These are phyloP conservation scores for Lophotriccus pileatus DNA, from an alignment of 2,797 vertebrate species.

Conservation along the genomic window DNA sequence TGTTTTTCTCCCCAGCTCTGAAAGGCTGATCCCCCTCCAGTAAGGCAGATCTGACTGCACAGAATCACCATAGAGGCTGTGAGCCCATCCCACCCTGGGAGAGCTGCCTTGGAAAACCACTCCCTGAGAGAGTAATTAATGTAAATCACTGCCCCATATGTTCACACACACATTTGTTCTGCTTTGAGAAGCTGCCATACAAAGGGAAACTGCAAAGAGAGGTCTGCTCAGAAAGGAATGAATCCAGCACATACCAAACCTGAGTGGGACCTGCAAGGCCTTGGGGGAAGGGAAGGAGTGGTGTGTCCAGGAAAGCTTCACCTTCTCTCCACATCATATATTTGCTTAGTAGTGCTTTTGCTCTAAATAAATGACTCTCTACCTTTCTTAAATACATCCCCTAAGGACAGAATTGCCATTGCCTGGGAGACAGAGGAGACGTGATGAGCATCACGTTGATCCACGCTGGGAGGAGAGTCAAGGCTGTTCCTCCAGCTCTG, in stretches of 20 bases:
- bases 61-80: background rate
- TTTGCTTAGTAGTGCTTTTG: background rate
- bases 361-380: background rate
- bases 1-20: background rate
- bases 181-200: background rate
- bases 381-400: background rate
- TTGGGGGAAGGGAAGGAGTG: background rate
- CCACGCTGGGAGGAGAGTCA: background rate
- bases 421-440: background rate
- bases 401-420: background rate
- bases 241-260: background rate
- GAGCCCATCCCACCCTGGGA: background rate
- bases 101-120: background rate
- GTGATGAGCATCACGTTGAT: rapidly evolving
- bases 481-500: background rate
- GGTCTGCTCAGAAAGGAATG: background rate
- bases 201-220: background rate
- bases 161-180: background rate
- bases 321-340: background rate
- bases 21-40: background rate
- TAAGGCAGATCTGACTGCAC: background rate
- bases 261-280: background rate
- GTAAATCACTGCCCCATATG: background rate
- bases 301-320: background rate
- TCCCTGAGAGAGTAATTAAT: background rate